Evolutionary conservation across 2,888 invertebrate genomes (phyloP).

Genomic region (Eretmocerus hayati): DNA sequence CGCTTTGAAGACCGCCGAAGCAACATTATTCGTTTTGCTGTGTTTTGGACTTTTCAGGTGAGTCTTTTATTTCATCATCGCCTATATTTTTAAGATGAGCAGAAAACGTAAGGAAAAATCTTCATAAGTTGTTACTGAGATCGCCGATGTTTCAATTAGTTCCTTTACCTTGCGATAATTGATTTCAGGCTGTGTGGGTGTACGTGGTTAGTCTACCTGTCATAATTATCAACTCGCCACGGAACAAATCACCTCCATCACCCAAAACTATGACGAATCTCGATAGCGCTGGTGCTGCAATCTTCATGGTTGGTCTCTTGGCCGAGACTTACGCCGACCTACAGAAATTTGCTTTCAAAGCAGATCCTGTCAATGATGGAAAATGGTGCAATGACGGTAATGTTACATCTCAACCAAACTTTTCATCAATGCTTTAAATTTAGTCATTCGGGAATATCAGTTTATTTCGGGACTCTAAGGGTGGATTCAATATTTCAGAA

Average conservation of each 20-base stretch:
- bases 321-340: conserved; percentile 88
- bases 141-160: background rate
- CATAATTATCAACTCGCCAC: conserved; percentile 81
- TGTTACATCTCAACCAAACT: no score
- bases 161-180: background rate
- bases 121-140: no score
- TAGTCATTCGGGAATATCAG: no score
- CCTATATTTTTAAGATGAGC: no score
- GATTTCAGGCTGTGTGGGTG: conserved; percentile 76
- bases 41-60: conserved; percentile 89
- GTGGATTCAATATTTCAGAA: no score
- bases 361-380: conserved; percentile 81
- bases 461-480: no score
- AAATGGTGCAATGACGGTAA: conserved; percentile 88
- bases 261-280: conserved; percentile 81
- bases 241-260: conserved; percentile 66
- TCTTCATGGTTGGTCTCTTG: conserved; percentile 77
- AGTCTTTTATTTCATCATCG: conserved; percentile 15
- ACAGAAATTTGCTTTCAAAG: conserved; percentile 85
- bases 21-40: conserved; percentile 80
- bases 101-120: no score
- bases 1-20: conserved; percentile 84
- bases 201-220: conserved; percentile 86
- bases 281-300: conserved; percentile 77
- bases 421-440: no score